Evolutionary conservation across 2,888 invertebrate species (phyloP), one percentile per base, ranked within the genome.

Genomic region (Ochlodes sylvanus): DNA sequence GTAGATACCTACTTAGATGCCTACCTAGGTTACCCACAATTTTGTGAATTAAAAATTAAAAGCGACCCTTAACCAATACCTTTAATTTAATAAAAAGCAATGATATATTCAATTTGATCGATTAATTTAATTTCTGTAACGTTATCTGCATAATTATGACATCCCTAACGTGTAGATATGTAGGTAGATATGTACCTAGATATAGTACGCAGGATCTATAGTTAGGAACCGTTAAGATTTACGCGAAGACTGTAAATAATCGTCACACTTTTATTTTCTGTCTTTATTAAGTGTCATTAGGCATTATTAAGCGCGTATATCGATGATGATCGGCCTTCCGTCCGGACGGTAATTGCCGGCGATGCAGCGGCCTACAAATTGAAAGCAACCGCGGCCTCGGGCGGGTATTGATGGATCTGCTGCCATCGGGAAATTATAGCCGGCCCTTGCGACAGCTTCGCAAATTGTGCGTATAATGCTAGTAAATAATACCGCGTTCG

Each of bases 401-500:
- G 92, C 91, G 81, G 60, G 85, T 89, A 91, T 91, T 92, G 92
- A 93, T 92, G 92, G 92, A 93, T 93, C 86, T 89, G 85, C 91
- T 88, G 91, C 92, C 92, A 92, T 91, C 86, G 86, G 82, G 81
- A 91, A 92, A 92, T 93, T 93, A 92, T 90, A 92, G 89, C 85
- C 78, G 83, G 86, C 86, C 85, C 88, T 90, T 90, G 92, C 91
- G 92, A 93, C 92, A 92, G 91, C 92, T 90, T 87, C 90, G 92
- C 92, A 90, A 93, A 92, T 91, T 92, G 91, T 92, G 90, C 92
- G 88, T 89, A 91, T 92, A 92, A 92, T 92, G 87, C 92, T 90
- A 90, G 92, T 90, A 89, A 91, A 92, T 92, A 92, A 90, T 90
- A 90, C 81, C 75, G 80, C 81, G 77, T 81, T 83, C 85, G 85